Evolutionary conservation across 1,140 invertebrate species (phyloP).

Genomic region (Orius laevigatus): DNA sequence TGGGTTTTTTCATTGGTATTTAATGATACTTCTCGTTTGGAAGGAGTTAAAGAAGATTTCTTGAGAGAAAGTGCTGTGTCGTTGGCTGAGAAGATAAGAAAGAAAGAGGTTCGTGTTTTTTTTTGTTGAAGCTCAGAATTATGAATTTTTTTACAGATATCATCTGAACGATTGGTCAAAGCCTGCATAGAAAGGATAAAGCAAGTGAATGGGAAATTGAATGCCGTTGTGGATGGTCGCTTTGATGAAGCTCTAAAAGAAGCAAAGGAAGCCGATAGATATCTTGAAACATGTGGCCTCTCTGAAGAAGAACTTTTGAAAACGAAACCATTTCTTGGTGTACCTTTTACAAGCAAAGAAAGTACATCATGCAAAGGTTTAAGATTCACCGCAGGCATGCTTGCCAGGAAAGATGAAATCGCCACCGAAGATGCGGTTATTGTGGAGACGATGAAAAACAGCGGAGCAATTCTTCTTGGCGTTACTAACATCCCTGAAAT

Average conservation of each 20-base stretch:
- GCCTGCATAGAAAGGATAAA: slow-evolving; percentile 62
- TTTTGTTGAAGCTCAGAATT: too few species aligned
- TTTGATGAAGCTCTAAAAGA: slow-evolving; percentile 58
- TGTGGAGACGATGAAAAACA: slow-evolving; percentile 50
- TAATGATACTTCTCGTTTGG: too few species aligned
- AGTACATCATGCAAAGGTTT: slow-evolving; percentile 41
- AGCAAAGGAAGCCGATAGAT: slow-evolving; percentile 50
- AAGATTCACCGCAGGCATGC: slow-evolving; percentile 47
- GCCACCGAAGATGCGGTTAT: slow-evolving; percentile 59
- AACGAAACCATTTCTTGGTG: slow-evolving; percentile 53
- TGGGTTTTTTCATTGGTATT: too few species aligned
- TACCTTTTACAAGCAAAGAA: slow-evolving; percentile 71
- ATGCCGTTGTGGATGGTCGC: slow-evolving; percentile 65
- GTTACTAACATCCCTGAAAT: slow-evolving; percentile 89
- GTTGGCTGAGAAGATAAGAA: too few species aligned
- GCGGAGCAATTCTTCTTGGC: slow-evolving; percentile 77
- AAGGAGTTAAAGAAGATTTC: too few species aligned
- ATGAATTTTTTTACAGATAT: slow-evolving; percentile 27
- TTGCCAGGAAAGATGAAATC: slow-evolving; percentile 32
- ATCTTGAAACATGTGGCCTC: slow-evolving; percentile 36
- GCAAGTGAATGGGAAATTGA: slow-evolving; percentile 59
- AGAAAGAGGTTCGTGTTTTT: too few species aligned
- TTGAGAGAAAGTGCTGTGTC: too few species aligned
- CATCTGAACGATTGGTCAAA: slow-evolving; percentile 50
- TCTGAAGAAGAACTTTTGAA: slow-evolving; percentile 34